Base-by-base conservation (phyloP, 2,113 vertebrate species). In the Danionella cerebrum region DNA sequence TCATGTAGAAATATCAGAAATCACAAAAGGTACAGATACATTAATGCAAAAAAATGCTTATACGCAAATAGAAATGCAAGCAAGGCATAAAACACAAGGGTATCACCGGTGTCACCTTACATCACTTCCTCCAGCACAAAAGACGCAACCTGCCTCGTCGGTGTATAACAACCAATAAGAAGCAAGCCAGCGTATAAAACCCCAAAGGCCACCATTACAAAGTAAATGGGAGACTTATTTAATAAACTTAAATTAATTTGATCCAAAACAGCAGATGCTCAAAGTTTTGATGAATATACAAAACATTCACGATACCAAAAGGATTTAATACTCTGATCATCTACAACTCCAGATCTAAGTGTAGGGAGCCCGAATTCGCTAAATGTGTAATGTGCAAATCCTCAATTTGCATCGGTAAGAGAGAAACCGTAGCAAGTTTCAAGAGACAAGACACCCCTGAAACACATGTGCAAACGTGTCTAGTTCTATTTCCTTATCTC, bases 361-460 rank as follows among this genome's bases (percentile, higher is more conserved):
- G 13, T 35, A 48, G 35, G 11, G 16, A 62, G 45, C 16, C 45
- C 25, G 14, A 67, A 13, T 50, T 50, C 53, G 50, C 59, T 59
- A 19, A 22, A 10, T 27, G 47, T 53, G 67, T 62, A 22, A 45
- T 25, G 57, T 70, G 67, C 47, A 63, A 70, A 52, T 62, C 24
- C 12, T 31, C 16, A 3, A 52, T 62, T 60, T 29, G 25, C 13
- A 14, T 58, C 6, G 18, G 24, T 42, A 19, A 29, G 14, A n/a
- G 11, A 18, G 55, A 52, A 50, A 52, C 45, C 18, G 19, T 24
- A 50, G 44, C 44, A 52, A 52, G 44, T 31, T 39, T 44, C 10
- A 53, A 14, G n/a, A 33, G 52, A n/a, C n/a, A n/a, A 45, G 13
- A 51, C 18, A 38, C 27, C 67, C 35, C 57, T 62, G 58, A 41